phyloP scores from a whole-genome alignment of 1,140 invertebrate genomes.

The Monomorium pharaonis region DNA sequence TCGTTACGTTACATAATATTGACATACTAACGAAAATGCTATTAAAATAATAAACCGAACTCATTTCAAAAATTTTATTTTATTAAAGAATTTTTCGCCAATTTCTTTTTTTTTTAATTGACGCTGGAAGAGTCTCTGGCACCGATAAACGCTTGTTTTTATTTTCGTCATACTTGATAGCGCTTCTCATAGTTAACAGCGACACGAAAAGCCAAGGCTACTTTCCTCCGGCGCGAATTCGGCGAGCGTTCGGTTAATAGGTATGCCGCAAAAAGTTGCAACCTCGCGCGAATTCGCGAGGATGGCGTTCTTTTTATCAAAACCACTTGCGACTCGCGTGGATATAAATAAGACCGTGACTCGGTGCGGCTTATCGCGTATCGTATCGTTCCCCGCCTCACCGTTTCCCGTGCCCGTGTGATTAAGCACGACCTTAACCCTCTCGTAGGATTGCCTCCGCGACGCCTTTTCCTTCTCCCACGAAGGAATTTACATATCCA shows the following conservation, averaged over 20 bases:
- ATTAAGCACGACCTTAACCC: slow-evolving; percentile 47
- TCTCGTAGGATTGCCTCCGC: not conserved
- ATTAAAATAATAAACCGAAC: too few relatives aligned
- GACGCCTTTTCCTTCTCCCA: not conserved
- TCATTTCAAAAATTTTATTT: too few relatives aligned
- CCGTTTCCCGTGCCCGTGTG: not conserved
- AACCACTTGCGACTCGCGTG: slow-evolving; percentile 23
- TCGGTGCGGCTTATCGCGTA: slow-evolving; percentile 6
- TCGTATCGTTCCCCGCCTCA: not conserved
- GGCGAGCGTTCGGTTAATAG: not conserved
- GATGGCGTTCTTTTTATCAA: slow-evolving; percentile 29
- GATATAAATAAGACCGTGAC: slow-evolving; percentile 39
- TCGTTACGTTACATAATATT: not conserved
- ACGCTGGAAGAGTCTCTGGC: not conserved
- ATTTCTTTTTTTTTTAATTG: not conserved
- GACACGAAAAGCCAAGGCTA: not conserved
- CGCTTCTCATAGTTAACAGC: not conserved
- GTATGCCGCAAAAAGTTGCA: not conserved
- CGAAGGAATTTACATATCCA: not conserved
- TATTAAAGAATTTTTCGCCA: not conserved
- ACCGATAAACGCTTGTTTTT: not conserved
- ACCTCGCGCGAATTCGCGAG: not conserved
- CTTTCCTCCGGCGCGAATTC: not conserved
- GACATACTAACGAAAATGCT: not conserved
- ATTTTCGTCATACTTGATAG: not conserved